Percentiles rank a stretch among this genome's conserved stretches.
These are phyloP conservation scores for Rugalucina vietnamica DNA, from an alignment of 2,888 invertebrate species.

Conservation along the genomic window DNA sequence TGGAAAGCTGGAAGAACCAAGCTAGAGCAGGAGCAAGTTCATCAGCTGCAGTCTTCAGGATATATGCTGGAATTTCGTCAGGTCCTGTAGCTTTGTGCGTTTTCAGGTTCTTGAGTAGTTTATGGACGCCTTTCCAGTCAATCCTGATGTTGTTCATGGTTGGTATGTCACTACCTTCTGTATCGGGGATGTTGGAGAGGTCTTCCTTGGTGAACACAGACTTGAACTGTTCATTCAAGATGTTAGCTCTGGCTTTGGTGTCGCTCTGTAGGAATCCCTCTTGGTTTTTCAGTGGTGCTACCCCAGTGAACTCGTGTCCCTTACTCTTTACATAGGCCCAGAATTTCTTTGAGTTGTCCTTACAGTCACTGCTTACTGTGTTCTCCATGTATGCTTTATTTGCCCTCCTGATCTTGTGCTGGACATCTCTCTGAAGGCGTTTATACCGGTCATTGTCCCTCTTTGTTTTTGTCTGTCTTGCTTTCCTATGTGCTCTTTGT, in stretches of 20 bases:
- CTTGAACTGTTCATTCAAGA: slow-evolving; percentile 55
- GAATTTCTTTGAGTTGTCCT: slow-evolving; percentile 36
- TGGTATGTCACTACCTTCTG: background rate
- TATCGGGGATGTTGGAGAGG: background rate
- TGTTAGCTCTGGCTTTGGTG: slow-evolving; percentile 41
- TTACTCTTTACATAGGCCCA: slow-evolving; percentile 54
- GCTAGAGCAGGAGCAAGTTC: slow-evolving; percentile 25
- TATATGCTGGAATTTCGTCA: background rate
- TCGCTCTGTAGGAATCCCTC: slow-evolving; percentile 56
- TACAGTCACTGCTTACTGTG: slow-evolving; percentile 3
- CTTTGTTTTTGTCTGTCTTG: background rate
- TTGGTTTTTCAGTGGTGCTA: slow-evolving; percentile 47
- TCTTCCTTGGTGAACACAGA: background rate
- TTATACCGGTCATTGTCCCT: background rate
- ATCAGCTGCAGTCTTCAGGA: slow-evolving; percentile 22
- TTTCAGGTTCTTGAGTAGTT: slow-evolving; percentile 25
- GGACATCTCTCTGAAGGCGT: background rate
- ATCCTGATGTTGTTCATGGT: background rate
- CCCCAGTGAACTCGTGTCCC: slow-evolving; percentile 40
- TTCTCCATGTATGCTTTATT: background rate
- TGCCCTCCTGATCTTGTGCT: background rate
- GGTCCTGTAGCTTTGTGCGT: slow-evolving; percentile 31
- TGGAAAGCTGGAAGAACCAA: slow-evolving; percentile 11
- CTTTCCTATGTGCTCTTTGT: background rate
- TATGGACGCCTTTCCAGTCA: slow-evolving; percentile 17